phyloP scores from a whole-genome alignment of 2,113 vertebrate species.

The Mus pahari region DNA sequence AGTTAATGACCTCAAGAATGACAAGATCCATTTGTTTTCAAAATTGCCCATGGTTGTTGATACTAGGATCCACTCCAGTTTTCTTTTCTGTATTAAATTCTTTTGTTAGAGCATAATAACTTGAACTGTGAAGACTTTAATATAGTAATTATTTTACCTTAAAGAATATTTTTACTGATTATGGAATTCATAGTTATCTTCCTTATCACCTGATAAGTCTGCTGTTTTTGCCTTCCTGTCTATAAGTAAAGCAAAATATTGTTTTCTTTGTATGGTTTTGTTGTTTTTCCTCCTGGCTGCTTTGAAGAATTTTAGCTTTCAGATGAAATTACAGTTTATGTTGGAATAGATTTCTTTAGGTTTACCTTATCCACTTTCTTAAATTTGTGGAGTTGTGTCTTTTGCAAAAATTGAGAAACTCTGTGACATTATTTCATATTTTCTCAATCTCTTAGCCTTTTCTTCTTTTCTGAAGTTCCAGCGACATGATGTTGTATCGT shows the following conservation, averaged over 20 bases:
- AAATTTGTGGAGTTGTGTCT: neutral
- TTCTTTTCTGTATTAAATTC: neutral
- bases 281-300: neutral
- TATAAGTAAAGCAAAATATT: neutral
- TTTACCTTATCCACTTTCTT: neutral
- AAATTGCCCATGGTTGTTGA: conserved; percentile 23
- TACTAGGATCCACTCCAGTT: conserved; percentile 29
- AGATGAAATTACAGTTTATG: neutral
- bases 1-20: conserved; percentile 60
- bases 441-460: neutral
- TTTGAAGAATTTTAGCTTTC: neutral
- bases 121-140: conserved; percentile 28
- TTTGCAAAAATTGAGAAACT: neutral
- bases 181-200: neutral
- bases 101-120: conserved; percentile 7
- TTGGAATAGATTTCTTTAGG: neutral
- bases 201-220: neutral
- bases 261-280: neutral
- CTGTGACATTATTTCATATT: neutral
- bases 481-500: neutral
- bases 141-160: neutral
- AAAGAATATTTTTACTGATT: neutral
- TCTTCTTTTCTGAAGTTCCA: neutral
- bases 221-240: neutral
- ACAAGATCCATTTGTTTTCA: conserved; percentile 24